These are phyloP conservation scores for Zosterops lateralis DNA, from an alignment of 2,113 vertebrate genomes.

Conservation along the genomic window DNA sequence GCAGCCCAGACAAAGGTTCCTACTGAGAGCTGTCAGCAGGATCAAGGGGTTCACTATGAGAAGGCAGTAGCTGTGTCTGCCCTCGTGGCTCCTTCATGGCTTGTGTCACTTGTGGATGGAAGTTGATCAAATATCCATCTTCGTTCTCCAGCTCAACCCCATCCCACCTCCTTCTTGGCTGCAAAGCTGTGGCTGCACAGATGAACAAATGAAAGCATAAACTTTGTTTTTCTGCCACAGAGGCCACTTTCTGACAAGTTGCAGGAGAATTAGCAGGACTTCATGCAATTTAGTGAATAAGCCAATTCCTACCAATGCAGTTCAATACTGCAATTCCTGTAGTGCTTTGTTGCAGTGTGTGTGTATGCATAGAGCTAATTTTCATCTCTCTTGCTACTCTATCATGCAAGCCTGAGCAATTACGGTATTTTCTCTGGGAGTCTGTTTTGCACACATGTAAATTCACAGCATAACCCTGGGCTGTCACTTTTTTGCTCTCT, in stretches of 20 bases:
- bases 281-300: background rate
- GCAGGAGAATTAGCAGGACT: background rate
- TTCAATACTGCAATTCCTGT: background rate
- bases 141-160: background rate
- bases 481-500: background rate
- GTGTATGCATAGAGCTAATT: background rate
- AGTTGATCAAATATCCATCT: constrained; percentile 47
- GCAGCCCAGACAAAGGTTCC: constrained; percentile 63
- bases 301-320: background rate
- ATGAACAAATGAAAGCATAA: background rate
- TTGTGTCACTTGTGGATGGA: constrained; percentile 35
- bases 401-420: background rate
- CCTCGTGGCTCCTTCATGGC: constrained; percentile 42
- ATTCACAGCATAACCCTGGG: background rate
- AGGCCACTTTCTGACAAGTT: background rate
- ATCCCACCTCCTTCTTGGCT: background rate
- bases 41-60: constrained; percentile 55
- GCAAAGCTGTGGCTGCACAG: background rate
- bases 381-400: background rate
- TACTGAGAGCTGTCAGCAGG: constrained; percentile 60
- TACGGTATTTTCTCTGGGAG: background rate
- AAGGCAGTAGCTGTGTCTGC: constrained; percentile 54
- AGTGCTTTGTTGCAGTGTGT: background rate
- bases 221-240: background rate
- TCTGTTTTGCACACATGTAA: background rate